Base-by-base conservation (phyloP, 2,797 vertebrate species). In the Coregonus sp. region DNA sequence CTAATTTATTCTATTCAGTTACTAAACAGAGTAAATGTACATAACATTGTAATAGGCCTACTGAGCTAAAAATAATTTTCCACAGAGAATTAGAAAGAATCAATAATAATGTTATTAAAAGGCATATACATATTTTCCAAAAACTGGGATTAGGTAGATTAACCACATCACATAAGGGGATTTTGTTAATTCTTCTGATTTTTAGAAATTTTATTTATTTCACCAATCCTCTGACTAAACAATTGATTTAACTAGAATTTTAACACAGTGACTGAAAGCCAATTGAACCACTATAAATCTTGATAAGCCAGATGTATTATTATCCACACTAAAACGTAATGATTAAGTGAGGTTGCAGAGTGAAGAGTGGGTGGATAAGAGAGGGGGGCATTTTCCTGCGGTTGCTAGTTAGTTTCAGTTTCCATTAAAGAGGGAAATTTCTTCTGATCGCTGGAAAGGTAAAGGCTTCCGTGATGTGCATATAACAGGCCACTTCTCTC, bases 401-500 rank as follows among this genome's bases (percentile, higher is more conserved):
- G 4, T 73, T 7, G 9, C 1, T 47, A 15, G 74, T 66, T 35
- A 51, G 72, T 89, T 91, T 90, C 86, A 85, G 77, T 91, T 93
- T 90, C 89, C 84, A 59, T 15, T 66, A 77, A 1, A 63, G 2
- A 14, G 0, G 47, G 35, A 83, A 88, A 84, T 78, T 78, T 75
- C 87, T 88, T 79, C 35, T 73, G 0, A 18, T 51, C 51, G 82
- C 74, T 80, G 81, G 73, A 82, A 84, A 52, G 40, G 77, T 80
- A 81, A 79, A 3, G 1, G 1, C 40, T 18, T 72, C 1, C 1
- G 15, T 5, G 66, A 0, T 31, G 2, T 67, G 33, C 89, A 89
- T 90, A 83, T 86, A 92, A 90, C 77, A 0, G 20, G 1, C 52
- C 29, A 25, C 37, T 18, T 0, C 9, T 65, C n/a, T 70, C 31